Percentiles rank a stretch among this genome's conserved stretches.
Conservation (phyloP, 2,888 invertebrate species). For the Cenopis cana region DNA sequence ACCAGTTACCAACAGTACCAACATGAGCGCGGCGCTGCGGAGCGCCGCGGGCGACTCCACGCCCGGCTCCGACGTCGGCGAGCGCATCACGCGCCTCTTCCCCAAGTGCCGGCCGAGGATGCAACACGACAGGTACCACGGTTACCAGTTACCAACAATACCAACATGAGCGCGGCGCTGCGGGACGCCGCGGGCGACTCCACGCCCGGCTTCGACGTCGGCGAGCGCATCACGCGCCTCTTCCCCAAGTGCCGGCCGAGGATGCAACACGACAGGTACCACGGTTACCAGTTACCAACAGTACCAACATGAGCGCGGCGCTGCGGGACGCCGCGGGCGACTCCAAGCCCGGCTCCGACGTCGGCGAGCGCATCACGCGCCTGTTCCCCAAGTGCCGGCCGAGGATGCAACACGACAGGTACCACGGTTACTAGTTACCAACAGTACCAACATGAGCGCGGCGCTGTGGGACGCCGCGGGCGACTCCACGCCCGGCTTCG, state of each 20-base stretch:
- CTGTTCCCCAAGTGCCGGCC: conserved; percentile 95
- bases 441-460: not conserved
- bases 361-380: conserved; percentile 87
- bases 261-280: conserved; percentile 77
- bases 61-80: conserved; percentile 82
- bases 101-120: conserved; percentile 94
- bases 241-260: conserved; percentile 94
- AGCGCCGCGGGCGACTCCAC: not conserved
- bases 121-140: conserved; percentile 75
- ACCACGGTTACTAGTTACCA: too few species aligned
- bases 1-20: too few species aligned
- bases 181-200: not conserved
- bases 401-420: conserved; percentile 77
- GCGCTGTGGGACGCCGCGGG: too few species aligned
- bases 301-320: not conserved
- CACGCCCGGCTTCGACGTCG: not conserved
- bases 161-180: not conserved
- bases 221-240: conserved; percentile 88
- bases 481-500: not conserved
- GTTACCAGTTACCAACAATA: too few species aligned
- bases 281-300: too few species aligned
- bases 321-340: not conserved
- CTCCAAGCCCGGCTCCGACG: not conserved
- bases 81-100: conserved; percentile 91
- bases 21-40: not conserved